phyloP scores from a whole-genome alignment of 2,888 invertebrate genomes.

The Hyppa rectilinea region DNA sequence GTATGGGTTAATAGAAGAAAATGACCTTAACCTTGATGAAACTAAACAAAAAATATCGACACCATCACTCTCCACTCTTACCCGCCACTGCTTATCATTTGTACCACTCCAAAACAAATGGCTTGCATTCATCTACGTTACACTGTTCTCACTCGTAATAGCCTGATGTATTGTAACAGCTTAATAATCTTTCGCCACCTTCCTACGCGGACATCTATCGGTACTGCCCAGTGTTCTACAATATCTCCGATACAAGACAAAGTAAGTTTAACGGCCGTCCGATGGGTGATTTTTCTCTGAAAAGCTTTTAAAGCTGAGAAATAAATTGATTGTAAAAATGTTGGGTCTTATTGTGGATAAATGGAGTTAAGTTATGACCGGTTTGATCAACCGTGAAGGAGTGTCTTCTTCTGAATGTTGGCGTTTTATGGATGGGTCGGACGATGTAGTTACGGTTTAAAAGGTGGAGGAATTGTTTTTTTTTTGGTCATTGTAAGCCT shows the following conservation, averaged over 20 bases:
- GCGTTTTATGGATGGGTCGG: constrained; percentile 16
- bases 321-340: constrained; percentile 71
- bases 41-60: constrained; percentile 2
- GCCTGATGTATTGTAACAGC: constrained; percentile 85
- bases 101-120: constrained; percentile 73
- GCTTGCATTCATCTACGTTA: constrained; percentile 83
- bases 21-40: constrained; percentile 24
- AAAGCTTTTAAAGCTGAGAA: constrained; percentile 77
- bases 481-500: neutral
- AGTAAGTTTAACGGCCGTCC: constrained; percentile 73
- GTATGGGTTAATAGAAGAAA: neutral
- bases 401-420: constrained; percentile 33
- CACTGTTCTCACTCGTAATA: constrained; percentile 81
- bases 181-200: constrained; percentile 79
- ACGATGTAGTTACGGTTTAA: neutral
- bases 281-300: constrained; percentile 69
- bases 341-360: constrained; percentile 57
- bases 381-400: constrained; percentile 43
- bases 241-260: constrained; percentile 63
- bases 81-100: constrained; percentile 60
- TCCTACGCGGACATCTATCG: constrained; percentile 65
- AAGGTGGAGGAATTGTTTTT: neutral
- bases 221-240: constrained; percentile 26
- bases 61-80: neutral
- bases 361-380: constrained; percentile 57